A percentile compares a stretch with the other conserved stretches of the same genome.
phyloP scores from a whole-genome alignment of 2,888 invertebrate genomes.

The Trissolcus japonicus region DNA sequence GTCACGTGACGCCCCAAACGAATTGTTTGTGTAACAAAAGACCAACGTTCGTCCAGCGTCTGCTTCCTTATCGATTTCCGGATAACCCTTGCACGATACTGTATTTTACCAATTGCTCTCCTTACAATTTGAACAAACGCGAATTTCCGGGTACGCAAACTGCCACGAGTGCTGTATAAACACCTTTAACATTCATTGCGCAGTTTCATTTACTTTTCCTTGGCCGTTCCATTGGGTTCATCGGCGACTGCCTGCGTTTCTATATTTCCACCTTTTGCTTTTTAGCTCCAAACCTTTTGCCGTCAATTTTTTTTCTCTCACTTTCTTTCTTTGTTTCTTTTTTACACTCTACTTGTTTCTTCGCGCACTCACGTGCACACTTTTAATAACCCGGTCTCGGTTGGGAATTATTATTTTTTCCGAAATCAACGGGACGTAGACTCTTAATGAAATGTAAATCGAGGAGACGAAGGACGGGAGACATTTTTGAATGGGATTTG shows the following conservation, averaged over 20 bases:
- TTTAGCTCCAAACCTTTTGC: too few species aligned
- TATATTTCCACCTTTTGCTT: background rate
- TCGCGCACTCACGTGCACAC: too few species aligned
- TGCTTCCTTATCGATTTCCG: conserved; percentile 43
- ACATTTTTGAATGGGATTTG: too few species aligned
- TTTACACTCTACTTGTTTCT: background rate
- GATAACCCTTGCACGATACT: conserved; percentile 15
- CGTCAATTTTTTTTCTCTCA: too few species aligned
- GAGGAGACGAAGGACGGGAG: too few species aligned
- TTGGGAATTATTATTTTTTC: too few species aligned
- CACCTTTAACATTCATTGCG: conserved; percentile 47
- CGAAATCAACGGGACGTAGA: too few species aligned
- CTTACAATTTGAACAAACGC: conserved; percentile 28
- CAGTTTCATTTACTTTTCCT: conserved; percentile 49
- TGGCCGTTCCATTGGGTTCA: conserved; percentile 23
- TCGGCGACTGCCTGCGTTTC: conserved; percentile 24
- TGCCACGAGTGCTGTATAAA: conserved; percentile 38
- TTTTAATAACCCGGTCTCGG: too few species aligned
- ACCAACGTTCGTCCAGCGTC: conserved; percentile 10
- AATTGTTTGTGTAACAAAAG: conserved; percentile 61
- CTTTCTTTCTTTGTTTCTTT: too few species aligned
- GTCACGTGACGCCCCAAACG: conserved; percentile 63
- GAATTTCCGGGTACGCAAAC: conserved; percentile 34
- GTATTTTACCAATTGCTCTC: background rate
- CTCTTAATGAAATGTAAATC: too few species aligned